Percentiles rank a stretch among this genome's conserved stretches.
Evolutionary conservation across 92 coral and sea anemone species (phyloP).

Genomic region (Epizoanthus ramosus): DNA sequence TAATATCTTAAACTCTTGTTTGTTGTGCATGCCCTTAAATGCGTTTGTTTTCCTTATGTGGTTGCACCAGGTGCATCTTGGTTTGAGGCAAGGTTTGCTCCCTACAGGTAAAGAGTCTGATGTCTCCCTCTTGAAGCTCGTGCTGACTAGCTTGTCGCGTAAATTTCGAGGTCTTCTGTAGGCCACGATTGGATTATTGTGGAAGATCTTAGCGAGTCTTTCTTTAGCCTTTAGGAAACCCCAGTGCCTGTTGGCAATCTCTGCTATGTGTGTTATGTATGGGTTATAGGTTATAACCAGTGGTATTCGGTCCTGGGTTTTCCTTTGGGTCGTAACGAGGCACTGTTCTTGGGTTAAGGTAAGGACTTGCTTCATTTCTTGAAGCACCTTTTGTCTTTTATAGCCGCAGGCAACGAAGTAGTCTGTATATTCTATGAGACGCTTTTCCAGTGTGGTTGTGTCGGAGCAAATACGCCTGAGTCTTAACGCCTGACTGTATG

Average conservation of each 20-base stretch:
- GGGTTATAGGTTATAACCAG: constrained; percentile 33
- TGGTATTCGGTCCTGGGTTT: too few relatives aligned
- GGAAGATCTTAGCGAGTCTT: constrained; percentile 32
- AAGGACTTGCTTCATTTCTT: constrained; percentile 38
- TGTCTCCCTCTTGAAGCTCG: constrained; percentile 15
- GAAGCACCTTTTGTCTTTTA: constrained; percentile 26
- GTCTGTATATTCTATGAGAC: constrained; percentile 24
- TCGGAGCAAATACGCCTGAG: constrained; percentile 40
- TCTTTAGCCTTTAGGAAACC: constrained; percentile 38
- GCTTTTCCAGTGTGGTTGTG: constrained; percentile 35
- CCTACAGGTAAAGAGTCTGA: too few relatives aligned
- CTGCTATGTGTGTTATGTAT: constrained; percentile 46
- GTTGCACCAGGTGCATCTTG: constrained; percentile 43
- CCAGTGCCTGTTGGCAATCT: constrained; percentile 48
- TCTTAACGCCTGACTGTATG: too few relatives aligned
- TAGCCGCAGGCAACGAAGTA: constrained; percentile 45
- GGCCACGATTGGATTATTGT: constrained; percentile 33
- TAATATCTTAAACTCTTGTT: constrained; percentile 5
- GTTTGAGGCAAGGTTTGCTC: constrained; percentile 40
- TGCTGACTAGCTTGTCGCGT: constrained; percentile 25
- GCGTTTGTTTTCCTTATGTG: constrained; percentile 4
- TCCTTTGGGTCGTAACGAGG: constrained; percentile 1
- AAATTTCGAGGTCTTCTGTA: constrained; percentile 45
- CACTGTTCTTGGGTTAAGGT: constrained; percentile 18
- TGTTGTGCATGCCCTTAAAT: constrained; percentile 2